Conservation (phyloP, 2,797 vertebrate genomes). For the Onychomys arenicola region DNA sequence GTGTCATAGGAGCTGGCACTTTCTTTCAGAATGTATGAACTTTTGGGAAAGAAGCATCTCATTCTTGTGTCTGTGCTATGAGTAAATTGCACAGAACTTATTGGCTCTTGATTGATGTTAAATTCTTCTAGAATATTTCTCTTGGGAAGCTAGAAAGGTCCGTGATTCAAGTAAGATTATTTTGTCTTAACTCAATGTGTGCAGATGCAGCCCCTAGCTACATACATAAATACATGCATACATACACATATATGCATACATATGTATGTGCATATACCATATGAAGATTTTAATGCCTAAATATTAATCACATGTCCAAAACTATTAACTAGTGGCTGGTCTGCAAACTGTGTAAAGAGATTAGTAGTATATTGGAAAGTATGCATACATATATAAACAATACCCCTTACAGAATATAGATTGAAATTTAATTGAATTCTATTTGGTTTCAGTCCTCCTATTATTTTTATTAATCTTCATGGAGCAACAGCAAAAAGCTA, state of each 20-base stretch:
- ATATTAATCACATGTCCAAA: slow-evolving; percentile 53
- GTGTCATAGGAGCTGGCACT: not conserved
- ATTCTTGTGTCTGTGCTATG: slow-evolving; percentile 41
- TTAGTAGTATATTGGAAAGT: slow-evolving; percentile 39
- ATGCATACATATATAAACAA: not conserved
- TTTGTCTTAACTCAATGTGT: slow-evolving; percentile 14
- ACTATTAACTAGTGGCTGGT: slow-evolving; percentile 57
- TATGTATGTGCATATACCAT: not conserved
- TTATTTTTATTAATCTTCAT: slow-evolving; percentile 81
- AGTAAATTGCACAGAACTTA: not conserved
- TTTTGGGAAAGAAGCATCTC: not conserved
- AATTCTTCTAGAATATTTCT: slow-evolving; percentile 4
- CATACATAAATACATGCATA: no score
- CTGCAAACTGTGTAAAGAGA: slow-evolving; percentile 48
- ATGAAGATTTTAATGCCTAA: slow-evolving; percentile 51
- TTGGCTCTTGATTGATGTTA: slow-evolving; percentile 43
- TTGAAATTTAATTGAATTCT: slow-evolving; percentile 71
- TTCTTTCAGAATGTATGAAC: slow-evolving; percentile 44
- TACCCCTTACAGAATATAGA: slow-evolving; percentile 7
- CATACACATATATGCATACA: not conserved
- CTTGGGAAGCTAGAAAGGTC: not conserved
- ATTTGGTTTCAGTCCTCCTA: slow-evolving; percentile 77
- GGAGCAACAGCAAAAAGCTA: slow-evolving; percentile 56
- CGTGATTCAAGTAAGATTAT: slow-evolving; percentile 13
- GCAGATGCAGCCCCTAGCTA: slow-evolving; percentile 23